Evolutionary conservation across 2,797 vertebrate species (phyloP), one percentile per base, ranked within the genome.

Genomic region (Myripristis murdjan): DNA sequence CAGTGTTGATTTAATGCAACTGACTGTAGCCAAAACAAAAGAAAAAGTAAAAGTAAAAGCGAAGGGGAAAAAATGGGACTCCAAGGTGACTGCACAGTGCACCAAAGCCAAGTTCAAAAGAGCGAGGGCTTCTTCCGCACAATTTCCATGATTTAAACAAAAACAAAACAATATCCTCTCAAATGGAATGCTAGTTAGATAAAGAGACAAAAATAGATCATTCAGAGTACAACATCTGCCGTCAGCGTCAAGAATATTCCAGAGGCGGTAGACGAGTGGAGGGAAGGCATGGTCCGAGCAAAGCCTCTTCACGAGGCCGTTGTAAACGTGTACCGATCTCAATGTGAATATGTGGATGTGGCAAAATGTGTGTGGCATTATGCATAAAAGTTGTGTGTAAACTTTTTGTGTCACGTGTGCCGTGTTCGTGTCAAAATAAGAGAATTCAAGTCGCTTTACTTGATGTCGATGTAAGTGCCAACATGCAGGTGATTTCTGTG

Each of bases 261-360:
- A 74, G 76, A 61, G 66, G 44, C n/a, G 15, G 28, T 5, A 79
- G 62, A 72, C n/a, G n/a, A n/a, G 70, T 35, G 23, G 74, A 72
- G 77, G 81, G 85, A 86, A 84, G 86, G 87, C 89, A 47, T 65
- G 63, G 66, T 59, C 71, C 59, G 48, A 79, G 78, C 26, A 14
- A 66, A 73, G 67, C 73, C 63, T 73, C 64, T 44, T 70, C 18
- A 28, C 82, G 70, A 72, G 70, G 82, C 73, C 41, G 26, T 46
- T 79, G 88, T 91, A 91, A 92, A 90, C 86, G 47, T 61, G 79
- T 69, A 52, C 62, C 52, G 23, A 73, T 79, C 54, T 22, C 20
- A 61, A 31, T 18, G 22, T 5, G 37, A 48, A 26, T 44, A 47
- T 16, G 15, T 59, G 68, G 69, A 64, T 24, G 65, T 63, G 70